Conservation (phyloP, 2,113 vertebrate species). For the Cariama cristata region DNA sequence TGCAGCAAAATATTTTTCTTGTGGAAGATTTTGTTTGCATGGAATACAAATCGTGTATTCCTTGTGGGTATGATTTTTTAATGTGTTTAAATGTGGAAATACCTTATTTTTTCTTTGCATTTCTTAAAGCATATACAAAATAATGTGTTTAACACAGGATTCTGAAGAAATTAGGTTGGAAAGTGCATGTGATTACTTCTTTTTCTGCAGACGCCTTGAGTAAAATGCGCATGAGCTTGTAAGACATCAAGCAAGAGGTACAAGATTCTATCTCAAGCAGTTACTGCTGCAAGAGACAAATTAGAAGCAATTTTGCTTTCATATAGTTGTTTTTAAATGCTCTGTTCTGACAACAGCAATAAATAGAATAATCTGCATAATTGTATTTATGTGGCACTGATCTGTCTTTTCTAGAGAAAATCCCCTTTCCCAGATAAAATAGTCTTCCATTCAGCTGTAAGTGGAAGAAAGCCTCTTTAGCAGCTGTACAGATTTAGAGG, state of each 20-base stretch:
- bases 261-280: background rate
- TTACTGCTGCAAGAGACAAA: background rate
- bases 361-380: background rate
- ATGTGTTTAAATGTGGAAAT: background rate
- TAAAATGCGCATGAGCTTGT: background rate
- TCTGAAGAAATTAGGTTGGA: conserved; percentile 8
- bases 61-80: background rate
- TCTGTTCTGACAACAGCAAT: background rate
- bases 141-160: background rate
- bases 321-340: background rate
- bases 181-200: background rate
- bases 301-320: background rate
- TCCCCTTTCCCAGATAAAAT: background rate
- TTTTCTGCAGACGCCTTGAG: background rate
- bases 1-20: conserved; percentile 13
- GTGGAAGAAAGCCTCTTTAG: background rate
- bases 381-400: background rate
- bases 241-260: background rate
- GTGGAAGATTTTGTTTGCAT: background rate
- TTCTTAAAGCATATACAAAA: background rate
- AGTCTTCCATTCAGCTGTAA: conserved; percentile 9
- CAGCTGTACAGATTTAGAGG: background rate
- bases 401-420: conserved; percentile 24
- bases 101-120: background rate
- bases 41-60: background rate